Conservation (phyloP, 2,888 invertebrate species). For the Cheilosia scutellata region DNA sequence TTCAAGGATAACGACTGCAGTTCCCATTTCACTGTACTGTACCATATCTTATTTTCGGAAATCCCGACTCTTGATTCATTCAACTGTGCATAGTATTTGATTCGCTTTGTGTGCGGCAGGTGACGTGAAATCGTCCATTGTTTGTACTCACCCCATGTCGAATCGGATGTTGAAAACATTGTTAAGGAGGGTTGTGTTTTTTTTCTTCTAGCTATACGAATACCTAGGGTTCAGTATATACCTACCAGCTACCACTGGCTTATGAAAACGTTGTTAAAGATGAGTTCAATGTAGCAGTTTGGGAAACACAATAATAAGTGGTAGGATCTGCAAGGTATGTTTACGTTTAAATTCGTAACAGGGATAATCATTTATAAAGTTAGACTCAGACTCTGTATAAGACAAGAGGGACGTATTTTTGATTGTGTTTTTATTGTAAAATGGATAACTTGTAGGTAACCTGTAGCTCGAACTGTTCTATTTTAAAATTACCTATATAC, state of each 20-base stretch:
- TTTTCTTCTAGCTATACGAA: constrained; percentile 7
- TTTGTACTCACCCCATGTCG: constrained; percentile 78
- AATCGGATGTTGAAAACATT: constrained; percentile 77
- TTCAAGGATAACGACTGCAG: constrained; percentile 23
- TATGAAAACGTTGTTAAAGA: constrained; percentile 68
- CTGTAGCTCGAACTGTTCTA: too few species aligned
- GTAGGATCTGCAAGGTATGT: constrained; percentile 8
- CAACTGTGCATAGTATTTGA: constrained; percentile 71
- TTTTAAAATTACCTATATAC: too few species aligned
- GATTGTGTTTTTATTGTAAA: too few species aligned
- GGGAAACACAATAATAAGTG: constrained; percentile 23
- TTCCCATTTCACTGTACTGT: constrained; percentile 4
- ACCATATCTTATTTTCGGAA: constrained; percentile 64
- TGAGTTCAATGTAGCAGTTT: constrained; percentile 72
- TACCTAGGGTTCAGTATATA: constrained; percentile 42
- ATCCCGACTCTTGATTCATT: constrained; percentile 69
- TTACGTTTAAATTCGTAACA: neutral
- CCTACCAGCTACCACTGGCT: constrained; percentile 28
- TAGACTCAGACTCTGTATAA: too few species aligned
- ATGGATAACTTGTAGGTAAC: too few species aligned
- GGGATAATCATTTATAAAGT: neutral
- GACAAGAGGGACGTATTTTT: too few species aligned
- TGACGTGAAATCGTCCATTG: constrained; percentile 84
- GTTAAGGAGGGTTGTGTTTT: constrained; percentile 72
- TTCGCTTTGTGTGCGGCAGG: constrained; percentile 83